Base-by-base conservation (phyloP, 1,140 invertebrate genomes). In the Camponotus vicinus region DNA sequence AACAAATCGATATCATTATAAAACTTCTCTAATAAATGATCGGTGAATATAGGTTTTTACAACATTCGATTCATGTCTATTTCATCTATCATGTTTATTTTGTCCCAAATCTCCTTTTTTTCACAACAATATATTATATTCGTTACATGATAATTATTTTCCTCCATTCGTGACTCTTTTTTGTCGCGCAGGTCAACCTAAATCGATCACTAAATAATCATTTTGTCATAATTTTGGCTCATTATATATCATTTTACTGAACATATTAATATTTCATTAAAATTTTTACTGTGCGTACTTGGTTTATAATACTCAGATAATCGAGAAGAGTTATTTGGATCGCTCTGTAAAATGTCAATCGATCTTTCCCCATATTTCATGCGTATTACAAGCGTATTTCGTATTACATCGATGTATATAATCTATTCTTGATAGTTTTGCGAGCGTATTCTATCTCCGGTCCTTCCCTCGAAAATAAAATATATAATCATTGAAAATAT, bases 11-110 rank as follows among this genome's bases (percentile, higher is more conserved):
- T 61, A 49, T 49, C 8, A 66, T 63, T n/a, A 6, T n/a, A 15
- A 77, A 77, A 66, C 59, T 66, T 78, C 6, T 66, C 59, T 40
- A 45, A 42, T 11, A 42, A 78, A 78, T 64, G 18, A 66, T 66
- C 40, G 57, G 27, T 18, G 57, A 77, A 3, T 73, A 13, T n/a
- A 76, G 11, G n/a, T 13, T 42, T 32, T 66, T 18, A 32, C 15
- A 18, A 18, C n/a, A n/a, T 45, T 75, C 9, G 37, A n/a, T 45
- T 78, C 37, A 27, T 18, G 55, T 15, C 21, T 21, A 21, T 21
- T 21, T 21, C 21, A 21, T 21, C 21, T 21, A 21, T 21, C 21
- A 21, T 21, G 21, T 27, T 18, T 61, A 32, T 52, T 59, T 73
- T 45, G 21, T 18, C 13, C 45, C 27, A 59, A 4, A n/a, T 78